Evolutionary conservation across 2,113 vertebrate species (phyloP).

Genomic region (Electrona antarctica): DNA sequence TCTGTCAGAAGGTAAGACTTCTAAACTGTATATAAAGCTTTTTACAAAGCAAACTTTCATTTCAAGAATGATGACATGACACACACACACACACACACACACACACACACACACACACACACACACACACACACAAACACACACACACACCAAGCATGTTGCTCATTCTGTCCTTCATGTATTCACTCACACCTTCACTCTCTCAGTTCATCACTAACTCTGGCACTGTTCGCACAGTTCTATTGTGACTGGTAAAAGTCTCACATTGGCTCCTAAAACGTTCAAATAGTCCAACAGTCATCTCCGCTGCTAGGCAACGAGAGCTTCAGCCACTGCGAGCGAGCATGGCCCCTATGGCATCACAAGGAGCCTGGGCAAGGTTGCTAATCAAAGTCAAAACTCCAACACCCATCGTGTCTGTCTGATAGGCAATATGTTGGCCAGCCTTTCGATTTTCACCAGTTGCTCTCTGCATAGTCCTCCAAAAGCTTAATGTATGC

Average conservation of each 20-base stretch:
- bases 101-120: conserved; percentile 23
- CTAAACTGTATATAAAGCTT: conserved; percentile 82
- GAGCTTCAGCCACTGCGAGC: conserved; percentile 42
- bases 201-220: background rate
- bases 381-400: background rate
- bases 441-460: background rate
- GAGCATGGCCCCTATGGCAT: background rate
- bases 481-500: background rate
- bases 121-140: conserved; percentile 11
- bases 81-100: conserved; percentile 17
- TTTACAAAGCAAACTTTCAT: conserved; percentile 82
- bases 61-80: conserved; percentile 39
- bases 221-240: background rate
- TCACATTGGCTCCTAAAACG: conserved; percentile 10
- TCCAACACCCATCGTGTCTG: background rate
- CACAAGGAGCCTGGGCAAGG: background rate
- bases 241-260: background rate
- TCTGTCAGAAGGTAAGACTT: conserved; percentile 82
- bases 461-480: background rate
- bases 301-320: conserved; percentile 35
- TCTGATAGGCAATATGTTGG: background rate
- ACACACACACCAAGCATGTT: background rate
- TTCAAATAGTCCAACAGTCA: conserved; percentile 9
- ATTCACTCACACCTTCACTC: background rate
- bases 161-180: background rate